A percentile compares a stretch with the other conserved stretches of the same genome.
phyloP scores from a whole-genome alignment of 2,888 invertebrate species.

The Bellardia pandia region DNA sequence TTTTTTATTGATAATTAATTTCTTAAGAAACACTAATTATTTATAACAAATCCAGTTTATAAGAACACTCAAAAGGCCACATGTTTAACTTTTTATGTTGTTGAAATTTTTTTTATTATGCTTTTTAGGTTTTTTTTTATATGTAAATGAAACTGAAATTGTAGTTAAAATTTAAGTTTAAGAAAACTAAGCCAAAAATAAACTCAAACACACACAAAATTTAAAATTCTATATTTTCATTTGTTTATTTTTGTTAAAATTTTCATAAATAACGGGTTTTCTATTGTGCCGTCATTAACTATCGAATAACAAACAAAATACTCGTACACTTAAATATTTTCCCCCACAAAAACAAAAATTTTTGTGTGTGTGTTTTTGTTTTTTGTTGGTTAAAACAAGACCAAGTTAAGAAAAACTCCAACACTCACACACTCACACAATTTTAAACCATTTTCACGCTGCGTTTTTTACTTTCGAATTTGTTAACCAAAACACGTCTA shows the following conservation, averaged over 20 bases:
- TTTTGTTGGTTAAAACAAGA: slow-evolving; percentile 9
- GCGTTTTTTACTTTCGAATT: slow-evolving; percentile 8
- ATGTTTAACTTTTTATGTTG: slow-evolving; percentile 42
- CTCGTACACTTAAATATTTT: not conserved
- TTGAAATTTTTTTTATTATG: not conserved
- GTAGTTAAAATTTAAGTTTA: slow-evolving; percentile 14
- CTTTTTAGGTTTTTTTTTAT: not conserved
- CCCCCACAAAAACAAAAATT: slow-evolving; percentile 30
- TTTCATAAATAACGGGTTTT: slow-evolving; percentile 62
- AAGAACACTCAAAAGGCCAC: slow-evolving; percentile 64
- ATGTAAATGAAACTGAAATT: slow-evolving; percentile 61
- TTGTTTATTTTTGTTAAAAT: slow-evolving; percentile 28
- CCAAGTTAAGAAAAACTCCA: slow-evolving; percentile 46
- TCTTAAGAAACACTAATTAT: slow-evolving; percentile 7
- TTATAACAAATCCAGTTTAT: slow-evolving; percentile 49
- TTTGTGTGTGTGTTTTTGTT: not conserved
- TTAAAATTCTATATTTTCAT: slow-evolving; percentile 25
- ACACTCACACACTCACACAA: slow-evolving; percentile 18
- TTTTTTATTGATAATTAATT: slow-evolving; percentile 22
- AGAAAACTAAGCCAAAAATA: not conserved
- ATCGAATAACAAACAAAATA: slow-evolving; percentile 18
- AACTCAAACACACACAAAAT: slow-evolving; percentile 3
- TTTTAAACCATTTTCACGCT: slow-evolving; percentile 31
- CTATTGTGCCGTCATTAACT: slow-evolving; percentile 60
- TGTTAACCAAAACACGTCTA: slow-evolving; percentile 78